phyloP scores from a whole-genome alignment of 2,113 vertebrate genomes.

The Elaphurus davidianus region DNA sequence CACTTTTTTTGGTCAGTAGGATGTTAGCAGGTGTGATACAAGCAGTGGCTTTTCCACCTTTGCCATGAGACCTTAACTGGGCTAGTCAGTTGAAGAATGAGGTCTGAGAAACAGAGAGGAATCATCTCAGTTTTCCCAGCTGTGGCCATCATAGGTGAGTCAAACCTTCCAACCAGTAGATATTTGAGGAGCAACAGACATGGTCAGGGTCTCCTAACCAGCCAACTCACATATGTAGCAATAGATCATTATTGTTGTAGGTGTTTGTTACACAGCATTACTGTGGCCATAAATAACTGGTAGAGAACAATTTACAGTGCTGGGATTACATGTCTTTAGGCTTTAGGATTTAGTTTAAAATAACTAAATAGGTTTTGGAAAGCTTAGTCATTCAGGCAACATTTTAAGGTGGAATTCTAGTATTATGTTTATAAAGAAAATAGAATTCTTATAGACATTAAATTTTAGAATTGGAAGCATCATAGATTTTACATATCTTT shows the following conservation, averaged over 20 bases:
- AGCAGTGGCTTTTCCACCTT: not conserved
- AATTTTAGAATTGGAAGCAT: not conserved
- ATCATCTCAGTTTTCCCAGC: not conserved
- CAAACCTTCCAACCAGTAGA: not conserved
- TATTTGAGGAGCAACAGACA: not conserved
- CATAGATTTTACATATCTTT: not conserved
- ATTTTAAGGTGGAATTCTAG: conserved; percentile 1
- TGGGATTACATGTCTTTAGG: not conserved
- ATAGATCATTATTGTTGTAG: not conserved
- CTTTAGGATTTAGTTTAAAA: not conserved
- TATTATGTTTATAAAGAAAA: not conserved
- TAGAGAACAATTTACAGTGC: not conserved
- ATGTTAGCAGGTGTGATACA: not conserved
- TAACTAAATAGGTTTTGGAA: not conserved
- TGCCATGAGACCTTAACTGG: not conserved
- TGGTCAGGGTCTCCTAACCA: not conserved
- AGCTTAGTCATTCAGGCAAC: not conserved
- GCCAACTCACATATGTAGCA: not conserved
- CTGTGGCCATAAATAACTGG: not conserved
- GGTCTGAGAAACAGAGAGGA: not conserved
- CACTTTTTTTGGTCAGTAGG: not conserved
- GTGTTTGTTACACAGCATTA: not conserved
- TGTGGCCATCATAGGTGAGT: not conserved
- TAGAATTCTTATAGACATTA: not conserved
- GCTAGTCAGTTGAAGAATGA: not conserved